phyloP scores from a whole-genome alignment of 2,113 vertebrate genomes.

The Bubo bubo region DNA sequence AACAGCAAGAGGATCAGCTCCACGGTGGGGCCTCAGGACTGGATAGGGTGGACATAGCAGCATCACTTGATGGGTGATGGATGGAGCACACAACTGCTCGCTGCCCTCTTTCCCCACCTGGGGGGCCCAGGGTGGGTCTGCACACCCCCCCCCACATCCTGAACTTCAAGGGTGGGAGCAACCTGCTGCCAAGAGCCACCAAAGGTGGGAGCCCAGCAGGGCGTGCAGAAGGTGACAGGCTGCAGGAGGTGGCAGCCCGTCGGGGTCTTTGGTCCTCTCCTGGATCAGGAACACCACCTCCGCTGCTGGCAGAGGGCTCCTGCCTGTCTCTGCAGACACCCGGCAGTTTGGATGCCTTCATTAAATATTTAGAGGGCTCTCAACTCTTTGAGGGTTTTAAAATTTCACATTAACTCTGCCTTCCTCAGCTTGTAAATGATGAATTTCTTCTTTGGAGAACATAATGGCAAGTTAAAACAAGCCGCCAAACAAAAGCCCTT shows the following conservation, averaged over 20 bases:
- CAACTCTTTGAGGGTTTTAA: constrained; percentile 36
- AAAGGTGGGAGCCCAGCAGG: not conserved
- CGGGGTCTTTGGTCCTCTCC: not conserved
- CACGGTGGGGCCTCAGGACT: not conserved
- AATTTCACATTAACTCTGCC: constrained; percentile 43
- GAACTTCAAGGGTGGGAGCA: not conserved
- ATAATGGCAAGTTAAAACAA: constrained; percentile 24
- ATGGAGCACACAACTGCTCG: not conserved
- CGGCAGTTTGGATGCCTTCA: not conserved
- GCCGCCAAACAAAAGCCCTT: not conserved
- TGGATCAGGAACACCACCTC: not conserved
- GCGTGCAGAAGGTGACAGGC: rapidly evolving
- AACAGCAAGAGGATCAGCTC: not conserved
- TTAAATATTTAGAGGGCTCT: constrained; percentile 56
- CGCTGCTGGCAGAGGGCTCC: not conserved
- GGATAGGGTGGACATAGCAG: rapidly evolving
- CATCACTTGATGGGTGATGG: not conserved
- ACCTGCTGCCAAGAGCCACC: not conserved
- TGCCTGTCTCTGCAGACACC: not conserved
- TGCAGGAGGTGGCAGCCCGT: not conserved
- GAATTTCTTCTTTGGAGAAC: constrained; percentile 2
- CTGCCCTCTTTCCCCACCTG: not conserved
- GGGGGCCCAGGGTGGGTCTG: not conserved
- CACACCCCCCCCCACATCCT: rapidly evolving
- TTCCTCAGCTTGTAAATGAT: constrained; percentile 15